These are phyloP conservation scores for Synanthedon vespiformis DNA, from an alignment of 2,888 invertebrate genomes.

Conservation along the genomic window DNA sequence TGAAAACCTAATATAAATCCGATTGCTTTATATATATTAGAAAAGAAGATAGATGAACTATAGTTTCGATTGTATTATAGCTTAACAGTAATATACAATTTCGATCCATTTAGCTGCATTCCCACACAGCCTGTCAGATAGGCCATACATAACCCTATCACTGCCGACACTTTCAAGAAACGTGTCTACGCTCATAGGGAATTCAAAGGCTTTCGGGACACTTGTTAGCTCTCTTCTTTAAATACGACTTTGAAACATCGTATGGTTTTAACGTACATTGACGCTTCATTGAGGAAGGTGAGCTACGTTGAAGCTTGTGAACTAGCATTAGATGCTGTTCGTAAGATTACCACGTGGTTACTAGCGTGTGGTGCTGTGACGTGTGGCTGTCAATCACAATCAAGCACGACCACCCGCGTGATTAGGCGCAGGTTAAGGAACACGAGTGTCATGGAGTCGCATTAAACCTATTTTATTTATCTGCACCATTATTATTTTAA, in stretches of 20 bases:
- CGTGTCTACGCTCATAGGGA: conserved; percentile 24
- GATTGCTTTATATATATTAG: too few species aligned
- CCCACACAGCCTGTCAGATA: conserved; percentile 15
- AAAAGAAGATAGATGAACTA: not conserved
- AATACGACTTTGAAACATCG: conserved; percentile 3
- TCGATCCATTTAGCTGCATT: conserved; percentile 6
- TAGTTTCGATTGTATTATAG: not conserved
- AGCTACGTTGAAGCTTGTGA: not conserved
- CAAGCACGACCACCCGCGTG: conserved; percentile 64
- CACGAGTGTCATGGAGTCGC: conserved; percentile 20
- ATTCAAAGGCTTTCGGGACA: conserved; percentile 23
- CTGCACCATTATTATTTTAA: too few species aligned
- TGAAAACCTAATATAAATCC: too few species aligned
- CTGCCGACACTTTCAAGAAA: conserved; percentile 22
- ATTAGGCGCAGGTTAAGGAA: conserved; percentile 41
- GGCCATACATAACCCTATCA: conserved; percentile 14
- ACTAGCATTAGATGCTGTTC: conserved; percentile 16
- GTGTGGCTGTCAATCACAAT: conserved; percentile 65
- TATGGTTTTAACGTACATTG: conserved; percentile 16
- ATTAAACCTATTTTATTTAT: too few species aligned
- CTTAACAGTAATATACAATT: conserved; percentile 4
- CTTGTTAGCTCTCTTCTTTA: conserved; percentile 16
- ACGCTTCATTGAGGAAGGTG: conserved; percentile 1
- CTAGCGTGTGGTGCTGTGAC: conserved; percentile 38
- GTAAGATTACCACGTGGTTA: conserved; percentile 8